phyloP scores from a whole-genome alignment of 2,797 vertebrate genomes.

The Cottoperca gobio region DNA sequence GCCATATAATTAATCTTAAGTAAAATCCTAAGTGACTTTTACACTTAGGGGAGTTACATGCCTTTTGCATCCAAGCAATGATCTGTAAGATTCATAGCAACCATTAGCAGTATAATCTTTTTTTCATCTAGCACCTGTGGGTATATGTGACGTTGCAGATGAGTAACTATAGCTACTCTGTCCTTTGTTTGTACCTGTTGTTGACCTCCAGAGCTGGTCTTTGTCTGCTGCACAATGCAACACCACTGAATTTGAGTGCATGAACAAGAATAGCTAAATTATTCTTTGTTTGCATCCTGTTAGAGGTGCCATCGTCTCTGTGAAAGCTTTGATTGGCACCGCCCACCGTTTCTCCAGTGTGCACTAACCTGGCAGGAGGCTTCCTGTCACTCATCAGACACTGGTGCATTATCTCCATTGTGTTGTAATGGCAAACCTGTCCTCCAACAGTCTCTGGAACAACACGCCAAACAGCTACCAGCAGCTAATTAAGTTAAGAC shows the following conservation, averaged over 20 bases:
- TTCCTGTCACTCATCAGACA: slow-evolving; percentile 54
- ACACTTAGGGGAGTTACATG: slow-evolving; percentile 1
- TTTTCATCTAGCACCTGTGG: slow-evolving; percentile 14
- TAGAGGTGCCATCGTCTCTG: slow-evolving; percentile 12
- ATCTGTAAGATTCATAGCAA: slow-evolving; percentile 32
- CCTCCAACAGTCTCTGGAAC: slow-evolving; percentile 34
- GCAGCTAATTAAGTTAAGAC: slow-evolving; percentile 57
- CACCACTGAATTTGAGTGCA: slow-evolving; percentile 8
- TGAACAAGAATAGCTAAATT: slow-evolving; percentile 12
- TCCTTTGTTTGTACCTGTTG: slow-evolving; percentile 51
- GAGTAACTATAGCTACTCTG: slow-evolving; percentile 57
- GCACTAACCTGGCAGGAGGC: slow-evolving; percentile 54
- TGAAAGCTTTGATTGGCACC: slow-evolving; percentile 55
- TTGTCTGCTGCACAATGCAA: slow-evolving; percentile 33
- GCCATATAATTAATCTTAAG: neutral
- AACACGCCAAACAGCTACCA: slow-evolving; percentile 36
- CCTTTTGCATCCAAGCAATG: slow-evolving; percentile 26
- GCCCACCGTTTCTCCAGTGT: slow-evolving; percentile 28
- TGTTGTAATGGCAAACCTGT: slow-evolving; percentile 26
- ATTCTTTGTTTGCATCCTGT: slow-evolving; percentile 20
- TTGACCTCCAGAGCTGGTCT: slow-evolving; percentile 59
- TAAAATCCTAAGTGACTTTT: neutral
- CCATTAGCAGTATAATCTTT: slow-evolving; percentile 9
- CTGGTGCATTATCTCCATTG: slow-evolving; percentile 5
- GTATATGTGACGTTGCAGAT: slow-evolving; percentile 42